Base-by-base conservation (phyloP, 92 coral and sea anemone species). In the Bergia sp. region DNA sequence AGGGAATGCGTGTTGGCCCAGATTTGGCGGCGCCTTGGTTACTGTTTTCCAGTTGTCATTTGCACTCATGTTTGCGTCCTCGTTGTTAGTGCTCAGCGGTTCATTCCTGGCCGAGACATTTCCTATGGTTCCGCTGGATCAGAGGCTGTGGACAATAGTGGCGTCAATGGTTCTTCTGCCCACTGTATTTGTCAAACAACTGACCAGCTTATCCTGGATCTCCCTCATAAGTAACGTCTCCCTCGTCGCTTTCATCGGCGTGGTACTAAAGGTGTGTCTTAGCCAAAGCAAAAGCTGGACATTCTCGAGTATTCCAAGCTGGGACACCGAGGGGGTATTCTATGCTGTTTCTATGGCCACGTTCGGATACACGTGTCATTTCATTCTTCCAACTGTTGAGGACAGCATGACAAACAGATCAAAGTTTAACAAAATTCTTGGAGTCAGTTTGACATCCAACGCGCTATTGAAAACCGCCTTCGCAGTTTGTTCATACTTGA, bases 61-160 rank as follows among this genome's bases (percentile, higher is more conserved):
- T 16, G 87, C 87, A 18, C 77, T 84, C 29, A 84, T 71, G 87
- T 84, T 84, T 71, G 87, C 79, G 16, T 69, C 87, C 65, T 84
- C 87, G 23, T 49, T 84, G 41, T 16, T 84, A 23, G 87, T 84
- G 64, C 78, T 84, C 45, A 84, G 87, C 69, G 87, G 87, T 44
- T 84, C 67, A 75, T 84, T 84, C 43, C 79, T 84, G 5, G 79
- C 87, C 29, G 87, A 84, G 87, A 84, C 87, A 71, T 75, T 84
- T 65, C 87, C 87, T 36, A 71, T 84, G 87, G 29, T 84, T 47
- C 87, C 87, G 4, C 21, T 84, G 65, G 79, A 84, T 71, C 87
- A 84, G 79, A 71, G 66, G 72, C 21, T 69, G 79, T 84, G 87
- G 87, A 72, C 87, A 16, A 45, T 84, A 29, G 49, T 11, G 44